phyloP scores from a whole-genome alignment of 2,888 invertebrate species.

The Teinopalpus imperialis region DNA sequence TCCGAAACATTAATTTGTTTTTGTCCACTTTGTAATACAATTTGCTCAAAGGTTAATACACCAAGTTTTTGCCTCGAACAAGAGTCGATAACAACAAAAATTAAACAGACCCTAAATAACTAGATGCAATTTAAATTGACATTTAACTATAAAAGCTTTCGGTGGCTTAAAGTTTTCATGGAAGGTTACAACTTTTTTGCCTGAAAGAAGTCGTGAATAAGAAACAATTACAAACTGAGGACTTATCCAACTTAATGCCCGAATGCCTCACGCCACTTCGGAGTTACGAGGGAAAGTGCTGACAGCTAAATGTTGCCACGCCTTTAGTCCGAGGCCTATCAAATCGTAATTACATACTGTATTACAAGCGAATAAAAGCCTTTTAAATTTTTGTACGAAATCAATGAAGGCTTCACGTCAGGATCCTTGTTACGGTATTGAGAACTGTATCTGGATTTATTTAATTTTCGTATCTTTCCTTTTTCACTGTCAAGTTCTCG shows the following conservation, averaged over 20 bases:
- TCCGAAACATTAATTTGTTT: slow-evolving; percentile 24
- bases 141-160: slow-evolving; percentile 30
- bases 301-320: slow-evolving; percentile 58
- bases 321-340: slow-evolving; percentile 49
- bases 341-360: slow-evolving; percentile 55
- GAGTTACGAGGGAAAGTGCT: slow-evolving; percentile 47
- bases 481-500: slow-evolving; percentile 10
- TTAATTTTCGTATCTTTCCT: slow-evolving; percentile 37
- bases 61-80: slow-evolving; percentile 22
- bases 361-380: slow-evolving; percentile 44
- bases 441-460: slow-evolving; percentile 46
- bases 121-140: slow-evolving; percentile 37
- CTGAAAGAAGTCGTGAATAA: slow-evolving; percentile 6
- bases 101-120: slow-evolving; percentile 31
- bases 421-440: slow-evolving; percentile 40
- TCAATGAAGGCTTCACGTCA: slow-evolving; percentile 45
- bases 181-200: slow-evolving; percentile 10
- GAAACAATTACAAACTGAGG: slow-evolving; percentile 35
- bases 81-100: slow-evolving; percentile 29
- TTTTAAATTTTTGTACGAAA: slow-evolving; percentile 40
- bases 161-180: slow-evolving; percentile 12
- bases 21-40: slow-evolving; percentile 25
- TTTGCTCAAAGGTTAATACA: slow-evolving; percentile 26
- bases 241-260: slow-evolving; percentile 36
- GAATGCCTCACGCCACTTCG: slow-evolving; percentile 31